Evolutionary conservation across 2,888 invertebrate genomes (phyloP), one percentile per base, ranked within the genome.

Genomic region (Drosophila peninsularis): DNA sequence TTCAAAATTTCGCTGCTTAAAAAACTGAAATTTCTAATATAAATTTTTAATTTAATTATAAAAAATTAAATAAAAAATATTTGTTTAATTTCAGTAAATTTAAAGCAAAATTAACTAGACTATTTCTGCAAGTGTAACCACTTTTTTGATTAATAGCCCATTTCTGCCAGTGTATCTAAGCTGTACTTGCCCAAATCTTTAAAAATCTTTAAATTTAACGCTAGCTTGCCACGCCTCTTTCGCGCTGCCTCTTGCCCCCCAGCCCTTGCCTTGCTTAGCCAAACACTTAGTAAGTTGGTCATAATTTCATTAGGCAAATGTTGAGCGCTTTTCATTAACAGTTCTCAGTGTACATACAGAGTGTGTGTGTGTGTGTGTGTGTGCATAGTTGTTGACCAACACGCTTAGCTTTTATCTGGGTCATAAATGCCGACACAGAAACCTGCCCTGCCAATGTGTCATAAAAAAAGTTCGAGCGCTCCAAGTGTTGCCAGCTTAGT

Each of bases 231-330:
- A 21, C 34, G 50, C 17, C 53, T 39, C 34, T 34, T 5, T 6
- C 7, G 32, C 45, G 11, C 9, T 2, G n/a, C 27, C 1, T 2
- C 24, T 24, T 32, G 11, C 27, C 32, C 27, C 27, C 19, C 19
- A 36, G 55, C 37, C 37, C 39, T 19, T 6, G 32, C 39, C 24
- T 24, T 24, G 24, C 24, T 7, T 21, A 21, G 13, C 44, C 61
- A 24, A 37, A 10, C 82, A 88, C 82, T 88, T 88, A 89, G 88
- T 76, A 68, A 69, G 58, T 75, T 61, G 50, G 75, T 70, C 70
- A 87, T 89, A 82, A 87, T 87, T 89, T 90, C 80, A 90, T 90
- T 90, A 90, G 73, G 89, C 83, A 79, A 80, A 85, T 81, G 82
- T 68, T 82, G 78, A 90, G 65, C 77, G 80, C 75, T 87, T 90